These are phyloP conservation scores for Nannoperca australis DNA, from an alignment of 2,797 vertebrate genomes.

Conservation along the genomic window DNA sequence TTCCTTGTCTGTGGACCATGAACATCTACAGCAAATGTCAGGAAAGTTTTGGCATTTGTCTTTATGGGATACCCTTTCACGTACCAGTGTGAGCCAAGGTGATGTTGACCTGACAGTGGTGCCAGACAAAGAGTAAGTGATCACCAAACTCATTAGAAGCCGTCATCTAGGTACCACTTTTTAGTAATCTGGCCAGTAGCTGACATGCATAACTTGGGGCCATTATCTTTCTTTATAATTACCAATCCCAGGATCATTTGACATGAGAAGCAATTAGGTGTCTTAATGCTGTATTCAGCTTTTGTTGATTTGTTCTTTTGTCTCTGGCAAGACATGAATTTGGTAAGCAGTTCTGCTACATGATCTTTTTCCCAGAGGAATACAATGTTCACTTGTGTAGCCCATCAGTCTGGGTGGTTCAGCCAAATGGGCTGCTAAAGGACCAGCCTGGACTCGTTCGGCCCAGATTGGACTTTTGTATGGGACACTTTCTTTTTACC, in stretches of 20 bases:
- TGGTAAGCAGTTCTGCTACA: constrained; percentile 51
- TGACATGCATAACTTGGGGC: background rate
- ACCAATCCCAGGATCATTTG: constrained; percentile 4
- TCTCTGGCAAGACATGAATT: constrained; percentile 56
- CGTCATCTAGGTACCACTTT: background rate
- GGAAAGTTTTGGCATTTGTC: background rate
- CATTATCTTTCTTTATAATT: background rate
- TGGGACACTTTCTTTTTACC: constrained; percentile 48
- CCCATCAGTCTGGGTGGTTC: constrained; percentile 77
- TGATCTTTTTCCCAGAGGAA: constrained; percentile 56
- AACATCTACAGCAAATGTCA: background rate
- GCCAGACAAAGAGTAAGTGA: background rate
- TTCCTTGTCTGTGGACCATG: background rate
- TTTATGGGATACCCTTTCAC: background rate
- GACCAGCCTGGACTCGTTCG: constrained; percentile 66
- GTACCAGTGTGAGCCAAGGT: background rate
- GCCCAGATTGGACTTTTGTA: constrained; percentile 69
- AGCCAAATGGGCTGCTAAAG: constrained; percentile 58
- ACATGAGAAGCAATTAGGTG: constrained; percentile 22
- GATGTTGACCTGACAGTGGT: background rate
- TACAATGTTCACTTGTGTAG: constrained; percentile 77
- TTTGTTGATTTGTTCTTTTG: constrained; percentile 54
- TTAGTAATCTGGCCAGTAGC: background rate
- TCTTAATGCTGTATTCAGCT: constrained; percentile 24
- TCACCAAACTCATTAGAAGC: background rate